Evolutionary conservation across 2,113 vertebrate genomes (phyloP), one percentile per base, ranked within the genome.

Genomic region (Myotis yumanensis): DNA sequence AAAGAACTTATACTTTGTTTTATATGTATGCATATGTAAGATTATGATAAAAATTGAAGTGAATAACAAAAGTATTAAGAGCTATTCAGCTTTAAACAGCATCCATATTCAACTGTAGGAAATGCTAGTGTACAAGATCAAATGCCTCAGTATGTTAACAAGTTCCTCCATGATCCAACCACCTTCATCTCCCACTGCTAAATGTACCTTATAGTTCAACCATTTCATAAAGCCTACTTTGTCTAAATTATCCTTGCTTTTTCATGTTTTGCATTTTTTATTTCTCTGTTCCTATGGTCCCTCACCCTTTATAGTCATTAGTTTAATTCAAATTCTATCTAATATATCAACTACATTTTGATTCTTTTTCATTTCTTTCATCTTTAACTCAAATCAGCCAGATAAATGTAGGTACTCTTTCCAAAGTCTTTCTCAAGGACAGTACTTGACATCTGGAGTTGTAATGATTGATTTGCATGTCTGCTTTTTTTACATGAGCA

Each of bases 21-120:
- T 57, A 9, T 52, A 51, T 54, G 43, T 82, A 18, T 68, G 48
- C 52, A 40, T 71, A 82, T 57, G 35, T 59, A 85, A 95, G 57
- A 82, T 76, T 40, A 40, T 18, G 59, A 81, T 81, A 89, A 92
- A 91, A 86, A 90, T 22, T 40, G 20, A 90, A 73, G 32, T 66
- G 23, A 93, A 90, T 51, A 95, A 43, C 59, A 20, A n/a, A 90
- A 93, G 37, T 71, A 10, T 11, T 32, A 66, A 46, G 40, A 75
- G 46, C 1, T 59, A 66, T 87, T 96, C 75, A 92, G 32, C 52
- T 86, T 94, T 90, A 77, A 90, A 92, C 69, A 25, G 3, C 25
- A 79, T 75, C 46, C 93, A 89, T 59, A 51, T 28, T 73, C 32
- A 73, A 11, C 3, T 77, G 77, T 69, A 66, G 79, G 83, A 91